Base-by-base conservation (phyloP, 2,113 vertebrate genomes). In the Tursiops truncatus region DNA sequence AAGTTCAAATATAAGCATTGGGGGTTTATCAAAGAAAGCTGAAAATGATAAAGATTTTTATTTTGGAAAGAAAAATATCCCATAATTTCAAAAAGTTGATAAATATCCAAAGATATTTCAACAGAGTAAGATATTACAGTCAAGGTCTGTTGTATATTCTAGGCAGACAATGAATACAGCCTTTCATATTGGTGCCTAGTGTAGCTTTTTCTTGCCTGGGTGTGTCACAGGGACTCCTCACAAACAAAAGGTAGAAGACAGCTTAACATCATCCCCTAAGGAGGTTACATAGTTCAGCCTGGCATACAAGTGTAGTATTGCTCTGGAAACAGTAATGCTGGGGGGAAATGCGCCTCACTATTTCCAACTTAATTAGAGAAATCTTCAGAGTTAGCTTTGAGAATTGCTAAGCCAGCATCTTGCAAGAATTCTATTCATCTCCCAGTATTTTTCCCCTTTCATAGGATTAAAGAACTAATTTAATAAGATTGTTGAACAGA, bases 401-500 rank as follows among this genome's bases (percentile, higher is more conserved):
- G 56, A 85, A 89, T 82, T 86, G 73, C 89, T 87, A 71, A 81
- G 47, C 71, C 44, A 95, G 80, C 50, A 53, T 96, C 67, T 96
- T 85, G 86, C 11, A 82, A 95, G 68, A 92, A 71, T 96, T 91
- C 41, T 91, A 25, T 93, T 92, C 53, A 68, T 91, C n/a, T 92
- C 33, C 13, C 38, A 70, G 47, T 93, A 67, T 73, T 77, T 96
- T 87, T 25, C 15, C 50, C 33, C 17, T 93, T 94, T 96, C 14
- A 15, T 65, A 71, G 28, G 58, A 94, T 74, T 92, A 96, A 89
- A 82, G 33, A 83, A 85, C 50, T 95, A 82, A 93, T 84, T 96
- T 79, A 92, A 41, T 62, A 73, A 65, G 67, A 97, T 58, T 63
- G 74, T 68, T 77, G 47, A 95, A 83, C 92, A 93, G 62, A 95